These are phyloP conservation scores for Pocillopora verrucosa DNA, from an alignment of 64 coral and sea anemone species.

Conservation along the genomic window DNA sequence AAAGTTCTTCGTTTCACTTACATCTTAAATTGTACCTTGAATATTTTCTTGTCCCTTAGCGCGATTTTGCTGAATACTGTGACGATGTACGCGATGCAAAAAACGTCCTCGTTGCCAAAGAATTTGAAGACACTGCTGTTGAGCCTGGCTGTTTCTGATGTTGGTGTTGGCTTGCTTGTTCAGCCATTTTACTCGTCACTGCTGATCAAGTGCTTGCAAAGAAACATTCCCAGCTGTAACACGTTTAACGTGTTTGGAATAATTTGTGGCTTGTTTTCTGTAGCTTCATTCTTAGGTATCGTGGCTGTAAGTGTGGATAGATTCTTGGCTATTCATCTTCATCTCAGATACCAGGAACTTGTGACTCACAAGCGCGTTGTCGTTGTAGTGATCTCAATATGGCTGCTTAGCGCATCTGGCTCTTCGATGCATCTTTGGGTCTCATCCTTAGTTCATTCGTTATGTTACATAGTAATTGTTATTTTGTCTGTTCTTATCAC, in stretches of 20 bases:
- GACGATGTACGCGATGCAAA: not conserved
- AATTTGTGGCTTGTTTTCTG: not conserved
- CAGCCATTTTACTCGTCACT: not conserved
- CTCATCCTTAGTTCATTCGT: too few relatives aligned
- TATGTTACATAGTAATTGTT: not conserved
- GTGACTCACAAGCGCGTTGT: not conserved
- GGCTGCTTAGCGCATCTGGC: not conserved
- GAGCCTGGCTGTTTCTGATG: not conserved
- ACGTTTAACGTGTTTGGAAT: not conserved
- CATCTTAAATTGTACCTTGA: not conserved
- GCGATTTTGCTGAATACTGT: not conserved
- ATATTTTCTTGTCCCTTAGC: not conserved
- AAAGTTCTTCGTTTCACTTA: not conserved
- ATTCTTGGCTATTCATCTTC: not conserved
- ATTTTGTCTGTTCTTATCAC: not conserved
- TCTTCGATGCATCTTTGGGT: not conserved
- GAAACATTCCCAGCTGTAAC: not conserved
- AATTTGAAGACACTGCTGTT: not conserved
- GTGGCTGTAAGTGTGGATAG: not conserved
- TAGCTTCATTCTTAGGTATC: not conserved
- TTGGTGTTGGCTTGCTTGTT: not conserved
- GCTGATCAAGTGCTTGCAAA: not conserved
- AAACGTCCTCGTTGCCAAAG: not conserved
- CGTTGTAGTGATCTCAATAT: not conserved
- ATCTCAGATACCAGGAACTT: conserved; percentile 11